Evolutionary conservation across 2,797 vertebrate genomes (phyloP).

Genomic region (Argyrosomus regius): DNA sequence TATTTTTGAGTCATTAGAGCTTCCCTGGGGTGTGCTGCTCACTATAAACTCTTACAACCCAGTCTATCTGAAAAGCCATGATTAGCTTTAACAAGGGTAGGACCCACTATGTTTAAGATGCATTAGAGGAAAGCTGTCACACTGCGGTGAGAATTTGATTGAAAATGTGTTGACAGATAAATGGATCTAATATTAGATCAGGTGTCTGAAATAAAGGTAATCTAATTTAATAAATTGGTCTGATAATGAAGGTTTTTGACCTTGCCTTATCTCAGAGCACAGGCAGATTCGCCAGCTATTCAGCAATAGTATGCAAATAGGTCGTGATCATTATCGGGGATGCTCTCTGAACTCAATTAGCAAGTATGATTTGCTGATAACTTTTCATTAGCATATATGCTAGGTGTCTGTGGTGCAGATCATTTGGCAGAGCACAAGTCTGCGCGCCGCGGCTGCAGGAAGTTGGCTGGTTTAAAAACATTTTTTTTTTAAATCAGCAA

Average conservation of each 20-base stretch:
- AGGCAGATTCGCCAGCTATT: conserved; percentile 72
- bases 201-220: conserved; percentile 62
- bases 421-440: conserved; percentile 26
- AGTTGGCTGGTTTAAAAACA: conserved; percentile 33
- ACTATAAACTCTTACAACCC: conserved; percentile 17
- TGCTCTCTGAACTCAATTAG: conserved; percentile 87
- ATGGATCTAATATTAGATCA: conserved; percentile 65
- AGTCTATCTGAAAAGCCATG: conserved; percentile 26
- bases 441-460: conserved; percentile 46
- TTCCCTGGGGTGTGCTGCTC: conserved; percentile 47
- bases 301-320: conserved; percentile 78
- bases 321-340: conserved; percentile 77
- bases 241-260: conserved; percentile 73
- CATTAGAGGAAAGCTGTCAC: background rate
- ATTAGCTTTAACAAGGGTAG: conserved; percentile 10
- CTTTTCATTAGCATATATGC: conserved; percentile 79
- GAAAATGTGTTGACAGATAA: conserved; percentile 44
- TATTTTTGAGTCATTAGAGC: conserved; percentile 72
- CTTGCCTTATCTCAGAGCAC: conserved; percentile 80
- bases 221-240: conserved; percentile 77
- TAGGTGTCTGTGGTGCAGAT: conserved; percentile 52
- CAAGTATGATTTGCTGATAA: conserved; percentile 83
- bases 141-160: conserved; percentile 5
- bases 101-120: conserved; percentile 4
- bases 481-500: conserved; percentile 1